Conservation (phyloP, 2,113 vertebrate species). For the Myanophis thanlyinensis region DNA sequence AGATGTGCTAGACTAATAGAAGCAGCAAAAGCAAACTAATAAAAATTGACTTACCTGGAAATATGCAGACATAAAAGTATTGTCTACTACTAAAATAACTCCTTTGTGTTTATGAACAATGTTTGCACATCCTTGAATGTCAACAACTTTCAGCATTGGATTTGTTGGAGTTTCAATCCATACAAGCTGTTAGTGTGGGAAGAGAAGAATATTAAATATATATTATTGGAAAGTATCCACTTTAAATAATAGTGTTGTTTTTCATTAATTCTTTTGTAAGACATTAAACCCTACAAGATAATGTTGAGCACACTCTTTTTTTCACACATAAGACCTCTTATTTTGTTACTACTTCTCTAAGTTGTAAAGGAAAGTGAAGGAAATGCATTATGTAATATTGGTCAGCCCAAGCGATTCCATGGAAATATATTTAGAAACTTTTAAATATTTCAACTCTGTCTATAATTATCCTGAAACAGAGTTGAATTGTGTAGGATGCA, state of each 20-base stretch:
- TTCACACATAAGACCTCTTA: neutral
- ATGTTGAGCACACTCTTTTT: neutral
- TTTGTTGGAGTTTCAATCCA: conserved; percentile 95
- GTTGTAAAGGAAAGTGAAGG: neutral
- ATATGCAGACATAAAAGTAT: conserved; percentile 94
- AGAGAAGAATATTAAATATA: neutral
- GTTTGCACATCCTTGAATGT: conserved; percentile 83
- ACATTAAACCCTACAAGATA: neutral
- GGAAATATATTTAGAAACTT: neutral
- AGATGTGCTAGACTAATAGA: neutral
- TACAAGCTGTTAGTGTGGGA: conserved; percentile 77
- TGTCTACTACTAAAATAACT: conserved; percentile 88
- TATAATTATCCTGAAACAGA: no score
- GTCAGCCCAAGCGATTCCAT: neutral
- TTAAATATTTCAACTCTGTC: neutral
- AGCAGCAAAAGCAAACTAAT: neutral
- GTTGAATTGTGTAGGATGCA: neutral
- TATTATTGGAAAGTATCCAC: neutral
- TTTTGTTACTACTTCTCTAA: neutral
- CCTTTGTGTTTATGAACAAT: conserved; percentile 74
- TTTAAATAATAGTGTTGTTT: neutral
- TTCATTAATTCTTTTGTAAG: no score
- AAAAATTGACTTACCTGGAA: conserved; percentile 83
- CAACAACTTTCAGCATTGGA: conserved; percentile 85
- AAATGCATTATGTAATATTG: neutral